Evolutionary conservation across 1,140 invertebrate species (phyloP), one percentile per base, ranked within the genome.

Genomic region (Condylostylus longicornis): DNA sequence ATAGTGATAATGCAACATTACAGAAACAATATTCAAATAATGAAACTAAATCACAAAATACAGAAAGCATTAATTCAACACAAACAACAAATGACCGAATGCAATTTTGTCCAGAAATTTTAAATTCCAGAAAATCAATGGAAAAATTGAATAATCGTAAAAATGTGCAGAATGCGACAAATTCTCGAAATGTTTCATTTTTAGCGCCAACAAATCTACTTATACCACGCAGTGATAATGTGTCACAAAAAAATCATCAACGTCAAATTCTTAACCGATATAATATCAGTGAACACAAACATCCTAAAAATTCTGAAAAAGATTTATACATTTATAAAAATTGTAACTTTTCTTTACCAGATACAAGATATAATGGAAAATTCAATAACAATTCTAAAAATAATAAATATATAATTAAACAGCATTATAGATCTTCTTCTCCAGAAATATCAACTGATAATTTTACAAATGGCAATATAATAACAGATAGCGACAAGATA

Each of bases 401-500:
- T 31, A 39, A 45, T 13, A 25, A 37, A 13, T 29, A 48, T 38
- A 42, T 36, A 23, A 33, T 47, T 35, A 45, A 54, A 18, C 43
- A 48, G 18, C 46, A 41, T 31, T 36, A 33, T 18, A 41, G 15
- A 48, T 48, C 41, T 50, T 49, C 41, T 45, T 47, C 42, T 49
- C 50, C 42, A 52, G 54, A 38, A 53, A 51, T 31, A 8, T 7
- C n/a, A n/a, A 17, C 30, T 8, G 7, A 30, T 18, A 31, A 17
- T 18, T 12, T 13, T 4, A n/a, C 18, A 6, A 38, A 38, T 29
- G 27, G 42, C 37, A 18, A 37, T 41, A 29, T 40, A 38, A 21
- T 32, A 20, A 37, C 37, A 36, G 54, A 60, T 32, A 59, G 54
- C 53, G 56, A 59, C 54, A 55, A 51, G 44, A 60, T 60, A 59